Percentiles rank a stretch among this genome's conserved stretches.
Evolutionary conservation across 64 coral and sea anemone genomes (phyloP).

Genomic region (Montipora capricornis): DNA sequence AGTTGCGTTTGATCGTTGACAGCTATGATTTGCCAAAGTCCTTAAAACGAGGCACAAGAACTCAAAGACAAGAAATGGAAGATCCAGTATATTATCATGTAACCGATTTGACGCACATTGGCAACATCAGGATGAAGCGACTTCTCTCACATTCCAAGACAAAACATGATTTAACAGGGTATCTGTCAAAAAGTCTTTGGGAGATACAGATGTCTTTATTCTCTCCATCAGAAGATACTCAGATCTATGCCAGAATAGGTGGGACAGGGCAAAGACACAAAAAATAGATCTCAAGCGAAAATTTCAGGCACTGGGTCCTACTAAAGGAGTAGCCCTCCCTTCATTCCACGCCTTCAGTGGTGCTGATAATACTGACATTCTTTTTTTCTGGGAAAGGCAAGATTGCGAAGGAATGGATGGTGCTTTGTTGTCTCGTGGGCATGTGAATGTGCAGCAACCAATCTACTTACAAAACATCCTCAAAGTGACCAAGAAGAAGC

Average conservation of each 20-base stretch:
- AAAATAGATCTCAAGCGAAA: no score
- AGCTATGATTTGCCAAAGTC: slow-evolving; percentile 22
- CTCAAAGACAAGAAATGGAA: background rate
- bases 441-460: slow-evolving; percentile 1
- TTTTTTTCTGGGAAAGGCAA: no score
- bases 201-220: no score
- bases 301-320: no score
- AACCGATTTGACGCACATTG: background rate
- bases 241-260: no score
- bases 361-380: no score
- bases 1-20: slow-evolving; percentile 43
- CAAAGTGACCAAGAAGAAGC: background rate
- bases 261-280: no score
- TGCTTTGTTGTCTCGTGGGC: slow-evolving; percentile 23
- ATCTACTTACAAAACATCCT: background rate
- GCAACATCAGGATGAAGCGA: slow-evolving; percentile 22
- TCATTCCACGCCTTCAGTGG: no score
- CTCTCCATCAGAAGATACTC: no score
- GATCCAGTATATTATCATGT: no score
- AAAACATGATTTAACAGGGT: slow-evolving; percentile 14
- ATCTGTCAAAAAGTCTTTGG: background rate
- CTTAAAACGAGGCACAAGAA: slow-evolving; percentile 27
- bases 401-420: background rate
- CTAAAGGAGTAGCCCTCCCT: no score
- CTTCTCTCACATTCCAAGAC: slow-evolving; percentile 42